Base-by-base conservation (phyloP, 2,888 invertebrate genomes). In the Pollenia griseotomentosa region DNA sequence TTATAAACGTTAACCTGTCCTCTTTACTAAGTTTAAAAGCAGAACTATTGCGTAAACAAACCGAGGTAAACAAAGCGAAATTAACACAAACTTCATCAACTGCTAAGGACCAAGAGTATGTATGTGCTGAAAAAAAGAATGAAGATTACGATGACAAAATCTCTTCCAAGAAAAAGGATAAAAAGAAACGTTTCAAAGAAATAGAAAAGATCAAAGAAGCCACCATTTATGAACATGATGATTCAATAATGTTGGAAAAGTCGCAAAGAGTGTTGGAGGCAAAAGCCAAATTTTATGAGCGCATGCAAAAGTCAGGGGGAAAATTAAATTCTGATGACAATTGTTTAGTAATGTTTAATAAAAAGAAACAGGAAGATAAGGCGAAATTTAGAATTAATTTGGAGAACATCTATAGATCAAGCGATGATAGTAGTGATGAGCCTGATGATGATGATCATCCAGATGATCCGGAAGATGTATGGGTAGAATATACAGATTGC, bases 401-500 rank as follows among this genome's bases (percentile, higher is more conserved):
- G 92, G 19, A 68, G 1, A 42, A 78, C 5, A 42, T 59, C 12
- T 61, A 83, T 33, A 66, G 71, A 0, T 40, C 40, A 6, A 89
- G 87, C 88, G 93, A 93, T 87, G 92, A 94, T 93, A 94, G 95
- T 91, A 92, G 94, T 91, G 89, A 89, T 2, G 89, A 88, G 33
- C 33, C 33, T 40, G 90, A 90, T 66, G 91, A 92, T 16, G 90
- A 66, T 79, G 19, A 82, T 71, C 84, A 90, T 44, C 40, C 84
- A 84, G 94, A 94, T 88, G 95, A 95, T 78, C 95, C 95, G 91
- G 95, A 95, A 88, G 95, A 95, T 78, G 95, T 95, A 91, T 96
- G 96, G 97, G 96, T 97, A 7, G 98, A 98, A 91, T 99, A 97
- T 91, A 95, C 95, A 0, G 99, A 99, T 93, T 96, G 97, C 87